phyloP scores from a whole-genome alignment of 2,888 invertebrate species.

The Lithophane semibrunnea region DNA sequence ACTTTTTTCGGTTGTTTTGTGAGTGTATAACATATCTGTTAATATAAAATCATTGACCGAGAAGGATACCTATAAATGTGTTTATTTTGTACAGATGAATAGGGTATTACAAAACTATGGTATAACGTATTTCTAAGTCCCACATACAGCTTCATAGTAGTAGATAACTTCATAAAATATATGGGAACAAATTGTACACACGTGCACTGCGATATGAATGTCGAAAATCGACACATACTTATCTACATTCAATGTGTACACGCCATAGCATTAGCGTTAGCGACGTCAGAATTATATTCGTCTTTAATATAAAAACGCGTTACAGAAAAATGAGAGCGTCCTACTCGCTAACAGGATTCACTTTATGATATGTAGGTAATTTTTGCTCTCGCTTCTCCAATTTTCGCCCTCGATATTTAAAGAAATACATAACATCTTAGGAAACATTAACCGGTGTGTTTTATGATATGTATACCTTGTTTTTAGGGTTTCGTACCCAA shows the following conservation, averaged over 20 bases:
- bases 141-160: conserved; percentile 40
- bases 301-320: conserved; percentile 57
- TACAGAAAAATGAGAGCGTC: conserved; percentile 40
- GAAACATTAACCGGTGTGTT: conserved; percentile 25
- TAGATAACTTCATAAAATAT: conserved; percentile 32
- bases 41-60: too few species aligned
- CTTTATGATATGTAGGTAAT: conserved; percentile 61
- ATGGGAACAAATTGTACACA: conserved; percentile 53
- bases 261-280: conserved; percentile 53
- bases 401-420: conserved; percentile 41
- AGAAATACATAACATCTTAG: conserved; percentile 32
- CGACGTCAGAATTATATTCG: conserved; percentile 51
- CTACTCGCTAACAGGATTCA: conserved; percentile 58
- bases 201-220: conserved; percentile 48
- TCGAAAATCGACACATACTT: conserved; percentile 46
- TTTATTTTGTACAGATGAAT: background rate
- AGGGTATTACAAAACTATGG: background rate
- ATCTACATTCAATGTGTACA: conserved; percentile 45
- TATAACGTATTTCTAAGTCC: conserved; percentile 14
- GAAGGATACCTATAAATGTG: background rate
- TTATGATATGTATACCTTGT: background rate
- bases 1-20: too few species aligned
- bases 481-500: background rate
- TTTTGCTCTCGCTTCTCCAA: conserved; percentile 50
- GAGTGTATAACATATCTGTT: too few species aligned